Evolutionary conservation across 1,140 invertebrate species (phyloP).

Genomic region (Drosophila pallidifrons): DNA sequence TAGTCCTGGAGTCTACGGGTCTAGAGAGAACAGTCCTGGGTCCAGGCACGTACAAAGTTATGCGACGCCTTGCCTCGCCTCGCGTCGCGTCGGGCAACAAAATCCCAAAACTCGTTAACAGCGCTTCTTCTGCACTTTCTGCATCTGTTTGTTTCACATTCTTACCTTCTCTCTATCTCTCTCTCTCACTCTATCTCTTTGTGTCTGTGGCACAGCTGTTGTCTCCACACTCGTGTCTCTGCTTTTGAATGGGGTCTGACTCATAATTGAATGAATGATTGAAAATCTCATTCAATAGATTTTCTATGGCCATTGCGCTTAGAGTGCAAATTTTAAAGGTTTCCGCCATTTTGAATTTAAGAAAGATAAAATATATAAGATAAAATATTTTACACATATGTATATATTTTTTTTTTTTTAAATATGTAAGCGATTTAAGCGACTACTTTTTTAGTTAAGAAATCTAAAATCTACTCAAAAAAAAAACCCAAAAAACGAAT

Average conservation of each 20-base stretch:
- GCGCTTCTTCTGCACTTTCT: constrained; percentile 54
- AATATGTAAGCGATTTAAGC: too few species aligned
- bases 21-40: background rate
- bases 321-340: background rate
- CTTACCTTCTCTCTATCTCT: background rate
- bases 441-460: too few species aligned
- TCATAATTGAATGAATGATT: constrained; percentile 55
- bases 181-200: constrained; percentile 16
- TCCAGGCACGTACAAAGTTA: constrained; percentile 67
- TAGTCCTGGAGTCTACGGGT: too few species aligned
- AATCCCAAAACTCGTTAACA: constrained; percentile 76
- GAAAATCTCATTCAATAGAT: constrained; percentile 28
- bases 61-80: background rate
- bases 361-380: too few species aligned
- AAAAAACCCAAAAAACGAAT: too few species aligned
- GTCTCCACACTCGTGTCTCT: constrained; percentile 1
- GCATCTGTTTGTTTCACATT: background rate
- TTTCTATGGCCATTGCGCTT: constrained; percentile 17
- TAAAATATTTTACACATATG: too few species aligned
- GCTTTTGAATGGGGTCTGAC: constrained; percentile 14
- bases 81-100: constrained; percentile 13
- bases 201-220: constrained; percentile 19
- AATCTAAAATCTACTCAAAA: too few species aligned
- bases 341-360: too few species aligned
- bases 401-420: too few species aligned